Evolutionary conservation across 1,140 invertebrate genomes (phyloP).

Genomic region (honey bee (Apis mellifera)): Amel_HAv3.1 CM009931.2:23309501-23310000

Average conservation of each 20-base stretch:
- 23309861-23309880: not conserved
- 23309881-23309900: not conserved
- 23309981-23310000: conserved; percentile 84
- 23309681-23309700: too few species aligned
- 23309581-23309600: not conserved
- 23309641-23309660: not conserved
- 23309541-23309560: not conserved
- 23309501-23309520: not conserved
- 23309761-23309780: not conserved
- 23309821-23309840: not conserved
- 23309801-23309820: not conserved
- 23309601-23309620: too few species aligned
- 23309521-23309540: conserved; percentile 1
- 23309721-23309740: not conserved
- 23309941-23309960: not conserved
- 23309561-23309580: not conserved
- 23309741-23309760: not conserved
- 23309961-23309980: not conserved
- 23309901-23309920: not conserved
- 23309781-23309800: not conserved
- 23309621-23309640: not conserved
- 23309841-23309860: not conserved
- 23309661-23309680: not conserved
- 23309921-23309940: not conserved
- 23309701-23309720: not conserved